Base-by-base conservation (phyloP, 30 jellyfish, hydroid and myxozoan genomes). In the Nemopilema nomurai region DNA sequence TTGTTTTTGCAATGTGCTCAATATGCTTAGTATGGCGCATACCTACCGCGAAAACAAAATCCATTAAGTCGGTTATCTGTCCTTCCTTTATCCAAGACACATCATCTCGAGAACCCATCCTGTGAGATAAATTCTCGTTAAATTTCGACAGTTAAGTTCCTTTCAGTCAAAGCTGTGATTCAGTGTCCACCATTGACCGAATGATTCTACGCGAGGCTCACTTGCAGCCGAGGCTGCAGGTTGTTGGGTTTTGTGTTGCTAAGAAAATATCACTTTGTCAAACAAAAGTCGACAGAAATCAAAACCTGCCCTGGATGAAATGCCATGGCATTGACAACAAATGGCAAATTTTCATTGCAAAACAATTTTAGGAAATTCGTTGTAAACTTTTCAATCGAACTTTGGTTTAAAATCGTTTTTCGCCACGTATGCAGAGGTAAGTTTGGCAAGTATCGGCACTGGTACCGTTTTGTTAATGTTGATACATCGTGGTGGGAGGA, bases 81-180 rank as follows among this genome's bases (percentile, higher is more conserved):
- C 53, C 74, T 49, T 76, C 75, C 67, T 50, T 69, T 57, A 76
- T 49, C 85, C 85, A 76, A 51, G 24, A 76, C 4, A 33, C 51
- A 4, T 33, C 63, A 22, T 62, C 50, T 16, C 22, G 51, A n/a
- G 28, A 41, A 13, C 57, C 57, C 57, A 41, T 41, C 57, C 13
- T 41, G 6, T 13, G 57, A 3, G 57, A 3, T 41, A 41, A 41
- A 41, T 41, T 41, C 13, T 41, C 57, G 57, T 41, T n/a, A 41
- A 41, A 41, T 13, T 41, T 41, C 57, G 57, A 6, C 9, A 3
- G 57, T 6, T 3, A 41, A 3, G 57, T 3, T 41, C 57, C 57
- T 41, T n/a, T n/a, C n/a, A n/a, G n/a, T n/a, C n/a, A n/a, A n/a
- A n/a, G n/a, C n/a, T n/a, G n/a, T n/a, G n/a, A n/a, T n/a, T n/a